Conservation (phyloP, 30 jellyfish, hydroid and myxozoan species). For the Hydractinia echinata region DNA sequence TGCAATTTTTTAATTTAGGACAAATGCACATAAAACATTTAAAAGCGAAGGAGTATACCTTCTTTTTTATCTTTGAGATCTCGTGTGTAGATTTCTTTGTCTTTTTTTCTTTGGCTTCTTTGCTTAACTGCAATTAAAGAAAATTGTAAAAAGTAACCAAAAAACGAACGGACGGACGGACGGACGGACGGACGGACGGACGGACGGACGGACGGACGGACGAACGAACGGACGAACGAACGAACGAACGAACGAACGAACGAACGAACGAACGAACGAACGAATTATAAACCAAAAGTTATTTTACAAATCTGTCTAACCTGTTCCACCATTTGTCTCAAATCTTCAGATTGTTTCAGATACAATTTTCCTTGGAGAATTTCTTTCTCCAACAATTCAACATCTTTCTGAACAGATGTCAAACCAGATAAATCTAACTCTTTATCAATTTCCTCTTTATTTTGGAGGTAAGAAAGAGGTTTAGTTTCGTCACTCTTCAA, state of each 20-base stretch:
- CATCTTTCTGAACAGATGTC: conserved; percentile 2
- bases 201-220: too few relatives aligned
- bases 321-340: conserved; percentile 57
- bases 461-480: neutral
- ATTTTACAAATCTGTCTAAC: conserved; percentile 34
- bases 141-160: too few relatives aligned
- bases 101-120: conserved; percentile 49
- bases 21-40: too few relatives aligned
- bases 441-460: conserved; percentile 15
- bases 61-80: too few relatives aligned
- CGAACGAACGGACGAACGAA: too few relatives aligned
- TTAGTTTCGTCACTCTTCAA: neutral
- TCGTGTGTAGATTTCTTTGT: conserved; percentile 11
- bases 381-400: conserved; percentile 65
- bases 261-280: too few relatives aligned
- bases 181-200: too few relatives aligned
- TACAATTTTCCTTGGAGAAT: conserved; percentile 48
- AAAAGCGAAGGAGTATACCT: too few relatives aligned
- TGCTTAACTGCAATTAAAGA: conserved; percentile 34
- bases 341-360: conserved; percentile 66
- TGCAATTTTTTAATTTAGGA: too few relatives aligned
- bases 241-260: too few relatives aligned
- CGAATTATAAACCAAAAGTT: neutral
- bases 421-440: conserved; percentile 8
- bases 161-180: too few relatives aligned